A percentile compares a stretch with the other conserved stretches of the same genome.
phyloP scores from a whole-genome alignment of 1,140 invertebrate genomes.

The Hydropsyche tenuis region DNA sequence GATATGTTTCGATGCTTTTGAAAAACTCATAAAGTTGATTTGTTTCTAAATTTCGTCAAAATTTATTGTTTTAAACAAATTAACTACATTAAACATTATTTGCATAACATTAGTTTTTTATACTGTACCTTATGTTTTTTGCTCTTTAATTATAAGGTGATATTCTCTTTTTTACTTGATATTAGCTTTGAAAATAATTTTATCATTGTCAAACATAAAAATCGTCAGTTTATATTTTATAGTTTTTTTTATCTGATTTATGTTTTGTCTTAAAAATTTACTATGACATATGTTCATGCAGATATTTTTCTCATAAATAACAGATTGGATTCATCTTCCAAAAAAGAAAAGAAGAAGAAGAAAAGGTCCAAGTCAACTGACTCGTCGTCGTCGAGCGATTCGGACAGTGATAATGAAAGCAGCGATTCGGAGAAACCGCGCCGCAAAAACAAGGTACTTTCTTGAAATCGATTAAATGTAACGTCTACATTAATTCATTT shows the following conservation, averaged over 20 bases:
- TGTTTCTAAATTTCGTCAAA: no score
- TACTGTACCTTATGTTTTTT: background rate
- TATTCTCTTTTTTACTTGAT: no score
- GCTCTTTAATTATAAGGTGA: no score
- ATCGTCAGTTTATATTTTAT: no score
- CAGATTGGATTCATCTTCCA: constrained; percentile 41
- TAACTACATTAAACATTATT: background rate
- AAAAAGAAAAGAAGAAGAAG: constrained; percentile 62
- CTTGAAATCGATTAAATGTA: constrained; percentile 7
- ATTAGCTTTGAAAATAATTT: no score
- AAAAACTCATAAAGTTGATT: background rate
- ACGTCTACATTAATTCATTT: constrained; percentile 26
- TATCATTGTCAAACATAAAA: no score
- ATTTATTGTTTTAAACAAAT: no score
- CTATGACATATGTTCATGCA: background rate
- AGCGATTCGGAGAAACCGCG: constrained; percentile 62
- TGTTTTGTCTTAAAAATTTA: background rate
- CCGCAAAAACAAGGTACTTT: constrained; percentile 65
- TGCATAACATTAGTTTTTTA: constrained; percentile 8
- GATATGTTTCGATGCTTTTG: background rate
- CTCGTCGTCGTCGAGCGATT: constrained; percentile 52
- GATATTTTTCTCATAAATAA: constrained; percentile 21
- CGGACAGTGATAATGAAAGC: constrained; percentile 57
- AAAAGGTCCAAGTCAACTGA: constrained; percentile 63
- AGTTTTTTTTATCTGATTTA: constrained; percentile 7